Percentiles rank a stretch among this genome's conserved stretches.
Evolutionary conservation across 2,113 vertebrate species (phyloP).

Genomic region (Eira barbara): DNA sequence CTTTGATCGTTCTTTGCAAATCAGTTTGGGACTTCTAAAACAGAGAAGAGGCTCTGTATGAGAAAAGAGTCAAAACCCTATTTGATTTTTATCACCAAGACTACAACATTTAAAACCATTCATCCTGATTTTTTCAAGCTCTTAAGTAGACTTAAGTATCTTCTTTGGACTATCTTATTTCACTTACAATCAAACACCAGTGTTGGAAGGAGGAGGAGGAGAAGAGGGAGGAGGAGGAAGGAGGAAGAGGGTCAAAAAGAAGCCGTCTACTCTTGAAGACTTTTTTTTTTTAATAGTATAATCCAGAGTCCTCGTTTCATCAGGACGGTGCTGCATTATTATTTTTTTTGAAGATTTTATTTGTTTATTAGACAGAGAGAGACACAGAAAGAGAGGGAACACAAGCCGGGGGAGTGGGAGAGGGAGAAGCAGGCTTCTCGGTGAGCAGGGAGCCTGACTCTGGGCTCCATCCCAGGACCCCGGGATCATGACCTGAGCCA

Average conservation of each 20-base stretch:
- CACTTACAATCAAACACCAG: background rate
- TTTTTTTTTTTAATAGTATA: too few relatives aligned
- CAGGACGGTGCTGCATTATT: too few relatives aligned
- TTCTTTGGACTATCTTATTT: slow-evolving; percentile 59
- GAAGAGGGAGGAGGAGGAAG: background rate
- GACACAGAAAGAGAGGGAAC: too few relatives aligned
- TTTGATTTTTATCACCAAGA: slow-evolving; percentile 70
- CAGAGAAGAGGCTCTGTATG: slow-evolving; percentile 5
- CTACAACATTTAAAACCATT: background rate
- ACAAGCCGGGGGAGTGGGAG: too few relatives aligned
- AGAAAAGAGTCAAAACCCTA: slow-evolving; percentile 59
- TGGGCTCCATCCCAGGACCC: too few relatives aligned
- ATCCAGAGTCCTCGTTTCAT: too few relatives aligned
- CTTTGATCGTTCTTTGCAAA: slow-evolving; percentile 78
- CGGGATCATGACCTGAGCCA: too few relatives aligned
- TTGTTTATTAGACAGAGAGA: too few relatives aligned
- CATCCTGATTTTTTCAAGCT: slow-evolving; percentile 37
- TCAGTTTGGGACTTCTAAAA: slow-evolving; percentile 72
- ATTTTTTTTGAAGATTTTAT: too few relatives aligned
- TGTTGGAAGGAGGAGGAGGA: background rate
- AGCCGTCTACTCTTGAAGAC: slow-evolving; percentile 33
- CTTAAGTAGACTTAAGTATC: slow-evolving; percentile 42
- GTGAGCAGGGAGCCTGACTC: too few relatives aligned
- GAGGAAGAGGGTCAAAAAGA: background rate
- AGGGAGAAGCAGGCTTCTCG: too few relatives aligned